phyloP scores from a whole-genome alignment of 2,888 invertebrate species.

The Tachina grossa region DNA sequence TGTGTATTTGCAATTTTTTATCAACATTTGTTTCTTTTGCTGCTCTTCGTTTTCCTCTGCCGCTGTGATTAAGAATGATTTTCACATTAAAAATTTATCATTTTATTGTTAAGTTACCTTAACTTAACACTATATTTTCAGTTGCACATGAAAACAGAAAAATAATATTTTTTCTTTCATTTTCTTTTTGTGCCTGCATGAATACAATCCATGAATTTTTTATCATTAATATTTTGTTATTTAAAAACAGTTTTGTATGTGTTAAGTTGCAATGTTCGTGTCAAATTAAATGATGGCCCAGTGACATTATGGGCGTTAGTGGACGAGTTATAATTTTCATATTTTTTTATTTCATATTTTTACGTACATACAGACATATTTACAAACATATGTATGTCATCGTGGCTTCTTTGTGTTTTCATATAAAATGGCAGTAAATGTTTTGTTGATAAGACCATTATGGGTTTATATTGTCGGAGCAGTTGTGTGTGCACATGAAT shows the following conservation, averaged over 20 bases:
- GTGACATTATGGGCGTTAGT: slow-evolving; percentile 62
- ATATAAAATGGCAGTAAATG: slow-evolving; percentile 39
- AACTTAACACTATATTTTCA: slow-evolving; percentile 38
- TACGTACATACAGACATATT: neutral
- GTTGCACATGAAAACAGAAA: slow-evolving; percentile 9
- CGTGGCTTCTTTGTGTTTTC: slow-evolving; percentile 35
- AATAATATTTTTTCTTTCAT: neutral
- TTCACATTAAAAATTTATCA: slow-evolving; percentile 57
- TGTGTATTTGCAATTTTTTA: neutral
- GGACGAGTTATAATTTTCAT: slow-evolving; percentile 51
- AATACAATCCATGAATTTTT: neutral
- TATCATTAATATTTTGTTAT: neutral
- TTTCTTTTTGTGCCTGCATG: neutral
- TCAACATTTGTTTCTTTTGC: neutral
- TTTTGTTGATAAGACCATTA: slow-evolving; percentile 64
- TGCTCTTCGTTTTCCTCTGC: neutral
- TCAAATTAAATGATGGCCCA: slow-evolving; percentile 66
- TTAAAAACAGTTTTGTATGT: slow-evolving; percentile 39
- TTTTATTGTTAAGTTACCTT: slow-evolving; percentile 39
- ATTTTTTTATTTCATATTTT: slow-evolving; percentile 2
- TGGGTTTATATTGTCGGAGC: slow-evolving; percentile 40
- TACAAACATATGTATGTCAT: slow-evolving; percentile 40
- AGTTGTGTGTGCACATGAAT: slow-evolving; percentile 12
- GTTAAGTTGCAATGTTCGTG: slow-evolving; percentile 67
- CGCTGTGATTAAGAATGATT: slow-evolving; percentile 25